Evolutionary conservation across 2,888 invertebrate genomes (phyloP).

Genomic region (Caenorhabditis sp.): DNA sequence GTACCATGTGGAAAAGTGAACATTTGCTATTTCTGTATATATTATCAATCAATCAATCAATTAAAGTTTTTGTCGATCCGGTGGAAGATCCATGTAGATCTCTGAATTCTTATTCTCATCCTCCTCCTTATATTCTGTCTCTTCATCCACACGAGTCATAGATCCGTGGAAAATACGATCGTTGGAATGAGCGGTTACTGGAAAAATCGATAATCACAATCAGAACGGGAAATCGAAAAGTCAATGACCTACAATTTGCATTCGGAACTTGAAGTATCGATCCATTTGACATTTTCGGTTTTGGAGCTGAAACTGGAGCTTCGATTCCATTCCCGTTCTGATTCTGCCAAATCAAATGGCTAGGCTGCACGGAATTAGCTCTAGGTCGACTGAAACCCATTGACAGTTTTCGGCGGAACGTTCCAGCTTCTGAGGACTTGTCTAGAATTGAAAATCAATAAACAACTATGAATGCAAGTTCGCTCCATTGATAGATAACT

Average conservation of each 20-base stretch:
- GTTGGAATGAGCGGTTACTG: neutral
- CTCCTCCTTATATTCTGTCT: conserved; percentile 11
- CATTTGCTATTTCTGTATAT: too few species aligned
- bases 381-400: neutral
- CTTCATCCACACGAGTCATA: conserved; percentile 15
- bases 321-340: too few species aligned
- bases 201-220: neutral
- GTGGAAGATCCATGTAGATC: too few species aligned
- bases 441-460: conserved; percentile 14
- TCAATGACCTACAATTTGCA: too few species aligned
- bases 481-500: neutral
- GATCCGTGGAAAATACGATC: neutral
- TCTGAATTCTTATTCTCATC: neutral
- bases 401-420: conserved; percentile 21
- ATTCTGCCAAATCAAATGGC: neutral
- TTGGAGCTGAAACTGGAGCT: too few species aligned
- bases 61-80: neutral
- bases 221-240: too few species aligned
- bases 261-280: too few species aligned
- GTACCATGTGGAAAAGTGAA: too few species aligned
- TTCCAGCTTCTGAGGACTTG: conserved; percentile 16
- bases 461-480: neutral
- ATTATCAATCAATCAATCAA: too few species aligned
- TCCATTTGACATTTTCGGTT: too few species aligned
- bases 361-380: conserved; percentile 22